A percentile compares a stretch with the other conserved stretches of the same genome.
Evolutionary conservation across 2,797 vertebrate genomes (phyloP).

Genomic region (Pipistrellus pygmaeus): DNA sequence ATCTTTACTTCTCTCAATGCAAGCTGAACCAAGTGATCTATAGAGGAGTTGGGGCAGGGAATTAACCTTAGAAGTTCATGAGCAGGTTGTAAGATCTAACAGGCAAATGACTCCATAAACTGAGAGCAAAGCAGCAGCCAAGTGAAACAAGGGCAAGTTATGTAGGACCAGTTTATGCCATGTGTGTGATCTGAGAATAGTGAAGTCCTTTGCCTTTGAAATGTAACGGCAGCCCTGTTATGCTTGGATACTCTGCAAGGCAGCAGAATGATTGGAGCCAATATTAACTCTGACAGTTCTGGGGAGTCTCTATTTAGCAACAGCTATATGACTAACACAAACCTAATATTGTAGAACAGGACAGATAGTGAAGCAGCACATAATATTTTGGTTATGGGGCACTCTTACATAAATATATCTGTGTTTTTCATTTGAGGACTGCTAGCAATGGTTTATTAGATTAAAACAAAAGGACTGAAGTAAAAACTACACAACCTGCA

Average conservation of each 20-base stretch:
- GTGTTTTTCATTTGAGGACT: conserved; percentile 66
- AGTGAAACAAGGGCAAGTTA: background rate
- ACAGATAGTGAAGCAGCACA: conserved; percentile 61
- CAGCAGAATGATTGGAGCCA: conserved; percentile 75
- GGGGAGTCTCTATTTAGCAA: conserved; percentile 72
- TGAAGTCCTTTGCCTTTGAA: conserved; percentile 35
- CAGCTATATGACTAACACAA: conserved; percentile 59
- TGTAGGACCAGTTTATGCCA: background rate
- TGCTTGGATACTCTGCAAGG: conserved; percentile 64
- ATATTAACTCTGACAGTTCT: conserved; percentile 79
- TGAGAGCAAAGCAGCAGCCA: background rate
- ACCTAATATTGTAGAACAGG: conserved; percentile 68
- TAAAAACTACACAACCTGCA: background rate
- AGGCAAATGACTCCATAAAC: background rate
- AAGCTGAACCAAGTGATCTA: background rate
- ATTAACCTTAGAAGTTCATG: background rate
- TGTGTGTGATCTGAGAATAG: background rate
- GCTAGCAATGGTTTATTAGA: conserved; percentile 62
- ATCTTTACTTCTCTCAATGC: conserved; percentile 12
- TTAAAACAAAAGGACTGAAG: conserved; percentile 68
- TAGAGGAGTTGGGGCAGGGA: background rate
- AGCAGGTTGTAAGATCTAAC: background rate
- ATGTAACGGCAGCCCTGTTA: conserved; percentile 49
- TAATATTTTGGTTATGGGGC: conserved; percentile 62
- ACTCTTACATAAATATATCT: conserved; percentile 68